Percentiles rank a stretch among this genome's conserved stretches.
phyloP scores from a whole-genome alignment of 2,888 invertebrate species.

The Scelioninae gen. 2 region DNA sequence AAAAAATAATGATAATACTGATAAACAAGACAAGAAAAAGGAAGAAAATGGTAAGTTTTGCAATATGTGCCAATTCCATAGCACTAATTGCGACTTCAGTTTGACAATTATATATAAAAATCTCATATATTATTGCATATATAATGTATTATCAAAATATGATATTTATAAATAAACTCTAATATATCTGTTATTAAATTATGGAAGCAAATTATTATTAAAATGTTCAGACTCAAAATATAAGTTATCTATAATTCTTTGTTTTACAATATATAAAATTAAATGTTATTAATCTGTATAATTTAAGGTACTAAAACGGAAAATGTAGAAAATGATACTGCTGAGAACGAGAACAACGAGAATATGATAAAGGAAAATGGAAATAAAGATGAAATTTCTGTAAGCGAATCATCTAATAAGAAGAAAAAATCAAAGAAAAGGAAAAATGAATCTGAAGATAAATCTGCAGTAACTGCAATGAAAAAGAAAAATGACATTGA shows the following conservation, averaged over 20 bases:
- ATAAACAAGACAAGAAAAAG: constrained; percentile 15
- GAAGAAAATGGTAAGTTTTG: constrained; percentile 21
- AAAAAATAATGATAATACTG: constrained; percentile 39
- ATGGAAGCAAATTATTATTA: not conserved
- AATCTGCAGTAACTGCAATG: not conserved
- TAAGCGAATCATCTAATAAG: too few species aligned
- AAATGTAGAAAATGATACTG: constrained; percentile 45
- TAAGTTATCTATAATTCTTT: too few species aligned
- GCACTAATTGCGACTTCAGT: too few species aligned
- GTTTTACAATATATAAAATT: too few species aligned
- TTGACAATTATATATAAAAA: too few species aligned
- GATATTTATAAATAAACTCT: too few species aligned
- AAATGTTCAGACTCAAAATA: not conserved
- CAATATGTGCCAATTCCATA: too few species aligned
- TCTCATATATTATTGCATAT: too few species aligned
- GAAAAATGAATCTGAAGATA: constrained; percentile 12
- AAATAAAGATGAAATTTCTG: constrained; percentile 63
- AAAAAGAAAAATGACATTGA: not conserved
- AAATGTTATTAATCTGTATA: too few species aligned
- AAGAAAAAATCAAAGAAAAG: constrained; percentile 39
- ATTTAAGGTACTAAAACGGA: too few species aligned
- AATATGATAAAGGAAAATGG: constrained; percentile 62
- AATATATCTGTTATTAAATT: too few species aligned
- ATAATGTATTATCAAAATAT: too few species aligned
- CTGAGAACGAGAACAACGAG: constrained; percentile 10